These are phyloP conservation scores for Chondrosia reniformis DNA, from an alignment of 37 sponge, comb jelly and placozoan species.

Conservation along the genomic window DNA sequence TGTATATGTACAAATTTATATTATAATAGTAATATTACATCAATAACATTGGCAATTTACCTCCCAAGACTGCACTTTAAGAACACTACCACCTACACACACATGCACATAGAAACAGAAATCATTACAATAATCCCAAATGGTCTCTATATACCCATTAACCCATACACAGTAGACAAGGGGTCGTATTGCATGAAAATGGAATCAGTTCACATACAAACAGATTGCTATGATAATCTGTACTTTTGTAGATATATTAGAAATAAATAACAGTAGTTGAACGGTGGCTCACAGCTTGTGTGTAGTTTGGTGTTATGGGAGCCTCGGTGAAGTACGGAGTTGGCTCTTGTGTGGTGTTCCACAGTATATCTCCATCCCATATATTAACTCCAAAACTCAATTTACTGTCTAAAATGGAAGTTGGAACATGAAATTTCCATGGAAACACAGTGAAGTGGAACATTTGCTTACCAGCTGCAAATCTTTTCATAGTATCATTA, in stretches of 20 bases:
- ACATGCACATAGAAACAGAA: background rate
- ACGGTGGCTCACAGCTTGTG: slow-evolving; percentile 27
- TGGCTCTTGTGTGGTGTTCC: background rate
- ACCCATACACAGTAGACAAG: background rate
- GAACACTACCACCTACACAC: slow-evolving; percentile 16
- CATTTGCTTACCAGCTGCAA: background rate
- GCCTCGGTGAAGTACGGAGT: background rate
- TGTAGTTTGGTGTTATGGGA: slow-evolving; percentile 6
- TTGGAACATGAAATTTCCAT: background rate
- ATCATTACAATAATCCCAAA: background rate
- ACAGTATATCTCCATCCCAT: background rate
- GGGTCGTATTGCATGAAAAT: no score
- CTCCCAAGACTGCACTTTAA: no score
- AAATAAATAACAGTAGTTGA: no score
- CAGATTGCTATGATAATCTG: no score
- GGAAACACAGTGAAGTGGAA: background rate
- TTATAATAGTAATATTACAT: background rate
- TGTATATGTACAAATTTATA: slow-evolving; percentile 15
- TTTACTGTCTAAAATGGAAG: background rate
- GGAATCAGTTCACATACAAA: no score
- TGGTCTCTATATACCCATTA: background rate
- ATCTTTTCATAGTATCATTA: slow-evolving; percentile 9
- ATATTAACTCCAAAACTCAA: background rate
- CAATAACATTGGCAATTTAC: no score
- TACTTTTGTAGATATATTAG: no score